A percentile compares a stretch with the other conserved stretches of the same genome.
Evolutionary conservation across 2,797 vertebrate species (phyloP).

Genomic region (Myotis pilosus): DNA sequence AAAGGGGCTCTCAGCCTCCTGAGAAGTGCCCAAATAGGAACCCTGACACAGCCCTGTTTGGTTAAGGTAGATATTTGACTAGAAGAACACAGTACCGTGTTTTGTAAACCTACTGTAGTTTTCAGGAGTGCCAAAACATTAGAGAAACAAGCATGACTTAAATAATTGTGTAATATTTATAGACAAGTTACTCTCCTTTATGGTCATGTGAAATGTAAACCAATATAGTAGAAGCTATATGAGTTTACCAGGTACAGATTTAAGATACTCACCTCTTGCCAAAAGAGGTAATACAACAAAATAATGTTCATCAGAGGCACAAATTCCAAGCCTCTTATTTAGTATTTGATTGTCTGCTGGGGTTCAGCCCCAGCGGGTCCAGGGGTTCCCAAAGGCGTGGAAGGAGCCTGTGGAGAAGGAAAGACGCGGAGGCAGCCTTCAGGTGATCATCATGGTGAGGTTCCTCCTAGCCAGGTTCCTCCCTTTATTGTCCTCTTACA

Average conservation of each 20-base stretch:
- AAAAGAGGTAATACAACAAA: not conserved
- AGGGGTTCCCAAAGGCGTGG: no score
- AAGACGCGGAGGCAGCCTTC: no score
- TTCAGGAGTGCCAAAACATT: not conserved
- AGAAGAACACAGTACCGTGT: not conserved
- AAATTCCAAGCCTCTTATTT: not conserved
- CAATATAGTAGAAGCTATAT: not conserved
- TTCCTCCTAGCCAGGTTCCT: no score
- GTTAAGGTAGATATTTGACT: not conserved
- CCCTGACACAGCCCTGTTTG: not conserved
- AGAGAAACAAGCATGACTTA: not conserved
- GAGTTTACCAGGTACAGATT: not conserved
- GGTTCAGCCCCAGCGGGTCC: no score
- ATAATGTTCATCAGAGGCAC: not conserved
- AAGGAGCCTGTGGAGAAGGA: no score
- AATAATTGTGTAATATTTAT: not conserved
- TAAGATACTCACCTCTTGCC: not conserved
- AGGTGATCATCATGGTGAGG: no score
- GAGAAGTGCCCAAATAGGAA: not conserved
- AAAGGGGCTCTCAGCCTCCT: not conserved
- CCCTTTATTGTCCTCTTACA: no score
- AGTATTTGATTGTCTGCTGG: not conserved
- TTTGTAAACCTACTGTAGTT: not conserved
- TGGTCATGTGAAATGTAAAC: not conserved
- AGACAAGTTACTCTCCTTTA: not conserved